Evolutionary conservation across 2,113 vertebrate species (phyloP).

Genomic region (Conger conger): DNA sequence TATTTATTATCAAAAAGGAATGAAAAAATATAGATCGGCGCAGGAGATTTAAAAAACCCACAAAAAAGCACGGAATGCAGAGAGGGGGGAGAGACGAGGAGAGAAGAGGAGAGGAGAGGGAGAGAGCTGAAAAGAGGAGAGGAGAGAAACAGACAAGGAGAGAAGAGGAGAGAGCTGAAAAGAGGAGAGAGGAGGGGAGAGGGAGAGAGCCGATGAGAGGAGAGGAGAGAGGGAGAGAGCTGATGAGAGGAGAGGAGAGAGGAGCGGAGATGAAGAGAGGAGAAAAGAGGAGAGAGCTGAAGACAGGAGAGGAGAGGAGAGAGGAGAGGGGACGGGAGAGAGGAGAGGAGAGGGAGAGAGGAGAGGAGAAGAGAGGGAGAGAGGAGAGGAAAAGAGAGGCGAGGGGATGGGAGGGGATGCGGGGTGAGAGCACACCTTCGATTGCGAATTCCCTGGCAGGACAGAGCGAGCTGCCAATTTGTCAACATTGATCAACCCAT

Average conservation of each 20-base stretch:
- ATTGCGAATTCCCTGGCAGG: slow-evolving; percentile 63
- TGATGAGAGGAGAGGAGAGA: neutral
- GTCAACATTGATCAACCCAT: slow-evolving; percentile 77
- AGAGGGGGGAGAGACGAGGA: slow-evolving; percentile 2
- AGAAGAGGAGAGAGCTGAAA: slow-evolving; percentile 31
- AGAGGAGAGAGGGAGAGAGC: neutral
- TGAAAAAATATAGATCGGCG: slow-evolving; percentile 60
- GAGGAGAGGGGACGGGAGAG: slow-evolving; percentile 33
- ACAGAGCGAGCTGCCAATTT: slow-evolving; percentile 72
- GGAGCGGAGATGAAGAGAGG: slow-evolving; percentile 23
- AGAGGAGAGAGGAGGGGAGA: neutral
- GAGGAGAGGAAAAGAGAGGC: slow-evolving; percentile 47
- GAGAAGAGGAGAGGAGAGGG: neutral
- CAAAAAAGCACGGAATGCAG: slow-evolving; percentile 41
- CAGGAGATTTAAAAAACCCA: slow-evolving; percentile 51
- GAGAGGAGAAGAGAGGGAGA: slow-evolving; percentile 37
- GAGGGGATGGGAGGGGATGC: slow-evolving; percentile 29
- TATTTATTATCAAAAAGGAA: slow-evolving; percentile 56
- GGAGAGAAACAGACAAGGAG: neutral
- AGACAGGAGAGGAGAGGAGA: neutral
- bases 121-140: neutral
- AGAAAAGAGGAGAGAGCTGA: neutral
- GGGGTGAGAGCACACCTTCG: slow-evolving; percentile 48
- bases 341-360: slow-evolving; percentile 40
- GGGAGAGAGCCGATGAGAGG: neutral